phyloP scores from a whole-genome alignment of 1,140 invertebrate genomes.

The Heterodera schachtii region DNA sequence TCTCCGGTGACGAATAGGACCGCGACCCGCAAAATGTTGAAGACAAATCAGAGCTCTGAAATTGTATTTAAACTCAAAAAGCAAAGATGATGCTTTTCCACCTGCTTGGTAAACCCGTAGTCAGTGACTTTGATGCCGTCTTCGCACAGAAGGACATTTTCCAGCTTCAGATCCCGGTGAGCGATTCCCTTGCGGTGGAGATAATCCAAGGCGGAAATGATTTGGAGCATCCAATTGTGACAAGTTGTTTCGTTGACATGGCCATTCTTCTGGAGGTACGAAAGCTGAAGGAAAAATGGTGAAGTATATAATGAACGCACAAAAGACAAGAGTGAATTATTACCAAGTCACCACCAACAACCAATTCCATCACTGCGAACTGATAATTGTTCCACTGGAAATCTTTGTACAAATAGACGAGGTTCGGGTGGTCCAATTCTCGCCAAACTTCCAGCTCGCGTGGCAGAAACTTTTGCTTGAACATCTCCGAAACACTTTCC shows the following conservation, averaged over 20 bases:
- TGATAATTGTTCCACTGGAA: constrained; percentile 26
- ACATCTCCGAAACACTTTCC: constrained; percentile 74
- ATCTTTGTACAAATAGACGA: constrained; percentile 55
- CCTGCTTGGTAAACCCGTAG: constrained; percentile 73
- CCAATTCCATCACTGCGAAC: constrained; percentile 39
- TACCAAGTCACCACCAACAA: constrained; percentile 34
- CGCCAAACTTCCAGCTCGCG: constrained; percentile 71
- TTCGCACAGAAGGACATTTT: constrained; percentile 72
- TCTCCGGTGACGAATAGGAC: constrained; percentile 75
- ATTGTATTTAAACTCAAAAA: too few species aligned
- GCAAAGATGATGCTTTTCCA: too few species aligned
- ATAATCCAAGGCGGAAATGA: constrained; percentile 72
- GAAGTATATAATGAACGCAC: too few species aligned
- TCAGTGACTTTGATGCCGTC: constrained; percentile 71
- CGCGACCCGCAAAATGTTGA: constrained; percentile 71
- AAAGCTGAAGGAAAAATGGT: constrained; percentile 26
- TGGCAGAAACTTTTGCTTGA: constrained; percentile 73
- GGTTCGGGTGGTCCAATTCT: constrained; percentile 70
- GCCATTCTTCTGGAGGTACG: constrained; percentile 38
- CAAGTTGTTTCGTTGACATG: constrained; percentile 25
- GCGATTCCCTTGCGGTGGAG: constrained; percentile 71
- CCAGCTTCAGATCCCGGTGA: constrained; percentile 75
- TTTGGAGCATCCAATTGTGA: constrained; percentile 65
- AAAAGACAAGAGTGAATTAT: background rate
- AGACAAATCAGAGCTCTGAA: constrained; percentile 30